Evolutionary conservation across 2,888 invertebrate species (phyloP), one percentile per base, ranked within the genome.

Genomic region (Ephialtes manifestator): DNA sequence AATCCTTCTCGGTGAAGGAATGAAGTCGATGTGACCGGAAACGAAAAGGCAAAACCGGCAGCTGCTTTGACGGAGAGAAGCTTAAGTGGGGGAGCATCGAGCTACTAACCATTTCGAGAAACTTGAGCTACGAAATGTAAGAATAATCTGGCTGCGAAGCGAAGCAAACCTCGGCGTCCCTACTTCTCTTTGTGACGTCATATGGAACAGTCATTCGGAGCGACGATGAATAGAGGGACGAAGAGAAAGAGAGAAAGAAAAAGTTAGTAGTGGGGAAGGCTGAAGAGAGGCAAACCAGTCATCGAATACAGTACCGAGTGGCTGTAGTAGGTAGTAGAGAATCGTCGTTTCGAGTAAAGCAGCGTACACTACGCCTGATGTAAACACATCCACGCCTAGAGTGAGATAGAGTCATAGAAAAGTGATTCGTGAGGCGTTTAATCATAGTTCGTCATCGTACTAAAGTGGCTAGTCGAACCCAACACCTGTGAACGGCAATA

Each of bases 121-220:
- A 51, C 7, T 78, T 7, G 51, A 68, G 18, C 58, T 20, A 4
- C 13, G 15, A 70, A 18, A 53, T 24, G 70, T 53, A 82, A 76
- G 58, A 58, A 58, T 58, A 58, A 58, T 58, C 58, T 24, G 24
- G 28, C 28, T 28, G 53, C 58, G 35, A 10, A 63, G 18, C 63
- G 35, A 60, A n/a, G 11, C 39, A 39, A 48, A 48, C 11, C 48
- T 18, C 24, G 39, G 71, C 77, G 60, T 81, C 75, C 75, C 77
- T 68, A 35, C 58, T 72, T 53, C 74, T 81, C 86, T 86, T 84
- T 86, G 84, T 86, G 87, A 86, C 87, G 87, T 87, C 87, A 85
- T 68, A 65, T 43, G 58, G 74, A 80, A 80, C 75, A 85, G 82
- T 85, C 85, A 86, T 84, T 72, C 82, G 55, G 20, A 28, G 75